phyloP scores from a whole-genome alignment of 2,888 invertebrate genomes.

The Himalopsyche anomala region DNA sequence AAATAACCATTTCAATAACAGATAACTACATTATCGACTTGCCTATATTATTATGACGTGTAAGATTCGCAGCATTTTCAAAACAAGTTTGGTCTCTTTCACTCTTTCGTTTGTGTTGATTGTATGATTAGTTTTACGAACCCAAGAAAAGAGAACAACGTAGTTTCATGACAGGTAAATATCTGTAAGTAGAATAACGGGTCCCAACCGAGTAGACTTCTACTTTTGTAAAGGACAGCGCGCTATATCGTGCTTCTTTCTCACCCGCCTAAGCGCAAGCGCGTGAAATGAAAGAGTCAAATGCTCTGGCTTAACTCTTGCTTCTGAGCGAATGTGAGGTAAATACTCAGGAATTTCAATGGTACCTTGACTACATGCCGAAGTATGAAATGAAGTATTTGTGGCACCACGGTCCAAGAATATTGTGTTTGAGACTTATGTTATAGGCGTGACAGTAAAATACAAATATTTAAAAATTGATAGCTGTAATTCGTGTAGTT shows the following conservation, averaged over 20 bases:
- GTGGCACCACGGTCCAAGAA: constrained; percentile 62
- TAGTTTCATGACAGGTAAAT: constrained; percentile 40
- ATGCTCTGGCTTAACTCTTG: constrained; percentile 41
- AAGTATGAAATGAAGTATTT: constrained; percentile 55
- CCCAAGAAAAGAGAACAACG: constrained; percentile 20
- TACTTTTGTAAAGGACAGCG: constrained; percentile 40
- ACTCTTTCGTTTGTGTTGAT: neutral
- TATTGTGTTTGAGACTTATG: constrained; percentile 37
- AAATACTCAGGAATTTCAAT: constrained; percentile 65
- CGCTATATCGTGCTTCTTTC: constrained; percentile 44
- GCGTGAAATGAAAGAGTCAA: neutral
- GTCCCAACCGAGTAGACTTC: constrained; percentile 52
- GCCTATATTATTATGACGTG: constrained; percentile 23
- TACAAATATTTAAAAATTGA: constrained; percentile 34
- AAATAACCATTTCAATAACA: constrained; percentile 28
- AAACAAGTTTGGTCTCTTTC: constrained; percentile 1
- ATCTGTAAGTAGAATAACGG: constrained; percentile 57
- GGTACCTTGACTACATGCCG: constrained; percentile 62
- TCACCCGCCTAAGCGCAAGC: neutral
- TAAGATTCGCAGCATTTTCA: neutral
- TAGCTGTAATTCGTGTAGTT: constrained; percentile 43
- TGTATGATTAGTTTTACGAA: neutral
- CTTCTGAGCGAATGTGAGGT: constrained; percentile 62
- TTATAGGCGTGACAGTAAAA: constrained; percentile 49
- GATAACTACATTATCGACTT: constrained; percentile 40